phyloP scores from a whole-genome alignment of 2,113 vertebrate species.

The Agapornis roseicollis region DNA sequence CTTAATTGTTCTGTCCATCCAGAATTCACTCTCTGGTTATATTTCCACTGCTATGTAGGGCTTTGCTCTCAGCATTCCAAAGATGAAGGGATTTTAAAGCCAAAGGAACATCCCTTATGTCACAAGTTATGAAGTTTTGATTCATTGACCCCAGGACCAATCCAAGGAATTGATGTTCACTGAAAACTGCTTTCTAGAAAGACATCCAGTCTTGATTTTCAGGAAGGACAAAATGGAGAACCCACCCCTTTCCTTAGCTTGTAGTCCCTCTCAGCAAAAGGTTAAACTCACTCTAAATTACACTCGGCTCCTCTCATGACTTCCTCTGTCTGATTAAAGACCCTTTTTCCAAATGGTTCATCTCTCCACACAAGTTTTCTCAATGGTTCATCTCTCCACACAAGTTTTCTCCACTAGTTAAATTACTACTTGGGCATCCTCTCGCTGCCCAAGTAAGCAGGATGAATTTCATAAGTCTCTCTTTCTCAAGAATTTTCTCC shows the following conservation, averaged over 20 bases:
- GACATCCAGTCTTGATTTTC: background rate
- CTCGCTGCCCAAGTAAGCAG: background rate
- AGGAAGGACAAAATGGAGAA: background rate
- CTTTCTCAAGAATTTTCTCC: background rate
- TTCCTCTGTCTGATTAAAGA: background rate
- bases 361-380: background rate
- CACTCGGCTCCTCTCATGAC: background rate
- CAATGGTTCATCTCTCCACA: background rate
- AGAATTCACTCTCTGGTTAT: background rate
- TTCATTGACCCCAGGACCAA: background rate
- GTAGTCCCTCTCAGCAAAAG: background rate
- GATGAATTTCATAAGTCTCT: background rate
- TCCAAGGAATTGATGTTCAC: background rate
- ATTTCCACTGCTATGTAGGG: background rate
- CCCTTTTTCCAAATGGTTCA: background rate
- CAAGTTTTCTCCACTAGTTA: background rate
- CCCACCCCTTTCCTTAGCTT: background rate
- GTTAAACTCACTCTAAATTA: background rate
- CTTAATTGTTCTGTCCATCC: background rate
- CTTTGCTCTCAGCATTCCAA: background rate
- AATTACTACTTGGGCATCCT: background rate
- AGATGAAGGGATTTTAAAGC: background rate
- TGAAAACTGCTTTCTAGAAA: background rate
- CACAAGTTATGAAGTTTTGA: constrained; percentile 2
- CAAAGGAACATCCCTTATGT: background rate